Conservation (phyloP, 2,888 invertebrate genomes). For the Rambutsinella grinnellia region DNA sequence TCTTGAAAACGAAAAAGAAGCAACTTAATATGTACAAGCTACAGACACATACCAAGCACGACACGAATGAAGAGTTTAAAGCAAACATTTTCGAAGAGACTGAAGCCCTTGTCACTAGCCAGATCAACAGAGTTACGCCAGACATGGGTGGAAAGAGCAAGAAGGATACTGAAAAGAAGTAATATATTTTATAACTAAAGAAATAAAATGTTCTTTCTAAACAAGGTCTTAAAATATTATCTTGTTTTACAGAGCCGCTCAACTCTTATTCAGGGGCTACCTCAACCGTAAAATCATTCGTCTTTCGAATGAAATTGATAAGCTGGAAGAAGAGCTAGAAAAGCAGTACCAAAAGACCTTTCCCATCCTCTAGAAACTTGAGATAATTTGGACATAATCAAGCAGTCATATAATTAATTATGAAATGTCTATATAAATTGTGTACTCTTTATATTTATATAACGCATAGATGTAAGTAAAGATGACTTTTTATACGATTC, state of each 20-base stretch:
- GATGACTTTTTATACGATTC: neutral
- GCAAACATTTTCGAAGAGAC: constrained; percentile 54
- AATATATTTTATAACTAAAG: neutral
- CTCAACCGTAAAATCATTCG: constrained; percentile 57
- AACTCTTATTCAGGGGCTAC: constrained; percentile 57
- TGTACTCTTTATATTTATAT: neutral
- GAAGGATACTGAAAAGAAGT: constrained; percentile 45
- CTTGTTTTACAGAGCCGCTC: constrained; percentile 38
- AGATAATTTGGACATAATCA: neutral
- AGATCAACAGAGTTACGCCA: constrained; percentile 38
- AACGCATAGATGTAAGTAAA: neutral
- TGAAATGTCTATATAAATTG: neutral
- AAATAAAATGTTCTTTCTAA: too few relatives aligned
- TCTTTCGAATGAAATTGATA: constrained; percentile 55
- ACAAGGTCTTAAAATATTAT: too few relatives aligned
- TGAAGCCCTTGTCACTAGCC: constrained; percentile 47
- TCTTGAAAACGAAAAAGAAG: constrained; percentile 37
- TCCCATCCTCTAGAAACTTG: constrained; percentile 51
- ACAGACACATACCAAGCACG: constrained; percentile 20
- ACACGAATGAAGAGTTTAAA: constrained; percentile 43
- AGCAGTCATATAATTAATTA: neutral
- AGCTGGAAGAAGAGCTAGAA: constrained; percentile 61
- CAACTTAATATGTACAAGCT: constrained; percentile 27
- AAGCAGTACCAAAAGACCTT: constrained; percentile 59
- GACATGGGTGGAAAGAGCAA: constrained; percentile 16